Percentiles rank a stretch among this genome's conserved stretches.
Evolutionary conservation across 2,113 vertebrate genomes (phyloP).

Genomic region (Casuarius casuarius): DNA sequence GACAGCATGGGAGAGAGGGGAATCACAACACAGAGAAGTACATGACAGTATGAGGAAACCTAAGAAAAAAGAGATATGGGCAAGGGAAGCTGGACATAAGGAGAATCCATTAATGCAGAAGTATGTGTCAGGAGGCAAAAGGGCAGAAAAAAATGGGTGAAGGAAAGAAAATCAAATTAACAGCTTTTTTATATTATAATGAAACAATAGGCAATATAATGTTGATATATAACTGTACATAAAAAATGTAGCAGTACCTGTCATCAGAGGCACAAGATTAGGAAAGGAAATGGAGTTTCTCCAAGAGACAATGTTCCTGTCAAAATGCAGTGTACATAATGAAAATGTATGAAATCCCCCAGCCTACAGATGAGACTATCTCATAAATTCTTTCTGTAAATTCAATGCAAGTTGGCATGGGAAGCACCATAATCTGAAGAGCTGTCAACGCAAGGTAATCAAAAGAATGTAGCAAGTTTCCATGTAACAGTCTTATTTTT

Average conservation of each 20-base stretch:
- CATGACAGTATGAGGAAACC: background rate
- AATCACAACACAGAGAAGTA: background rate
- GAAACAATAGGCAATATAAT: background rate
- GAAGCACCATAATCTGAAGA: background rate
- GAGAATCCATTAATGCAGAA: background rate
- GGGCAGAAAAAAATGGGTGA: background rate
- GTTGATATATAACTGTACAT: background rate
- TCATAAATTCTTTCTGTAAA: background rate
- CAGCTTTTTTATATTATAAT: background rate
- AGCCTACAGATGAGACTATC: background rate
- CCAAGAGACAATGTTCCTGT: background rate
- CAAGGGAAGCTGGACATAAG: background rate
- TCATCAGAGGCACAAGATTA: background rate
- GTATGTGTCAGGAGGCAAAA: background rate
- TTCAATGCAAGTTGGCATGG: background rate
- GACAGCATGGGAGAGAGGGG: background rate
- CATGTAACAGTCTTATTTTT: background rate
- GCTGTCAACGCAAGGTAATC: background rate
- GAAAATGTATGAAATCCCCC: background rate
- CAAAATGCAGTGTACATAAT: background rate
- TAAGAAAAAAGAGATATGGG: background rate
- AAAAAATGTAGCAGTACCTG: background rate
- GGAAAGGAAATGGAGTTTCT: background rate
- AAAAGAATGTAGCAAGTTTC: conserved; percentile 12
- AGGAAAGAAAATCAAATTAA: background rate